Conservation (phyloP, 2,113 vertebrate species). For the Rhinoptilus africanus region DNA sequence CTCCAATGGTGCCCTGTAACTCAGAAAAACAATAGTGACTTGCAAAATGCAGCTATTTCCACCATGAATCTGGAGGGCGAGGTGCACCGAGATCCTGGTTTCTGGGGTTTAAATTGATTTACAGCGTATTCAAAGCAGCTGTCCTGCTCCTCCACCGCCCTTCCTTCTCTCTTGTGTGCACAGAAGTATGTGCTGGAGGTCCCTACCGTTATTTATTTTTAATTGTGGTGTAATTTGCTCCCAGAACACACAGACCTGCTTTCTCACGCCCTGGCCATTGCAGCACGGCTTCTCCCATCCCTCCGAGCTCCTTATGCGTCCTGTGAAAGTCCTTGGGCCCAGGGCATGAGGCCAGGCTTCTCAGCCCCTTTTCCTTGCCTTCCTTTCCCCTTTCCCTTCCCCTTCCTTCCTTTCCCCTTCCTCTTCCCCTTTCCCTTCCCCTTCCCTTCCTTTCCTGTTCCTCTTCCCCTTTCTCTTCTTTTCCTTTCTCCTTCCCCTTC, state of each 20-base stretch:
- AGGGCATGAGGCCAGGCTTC: not conserved
- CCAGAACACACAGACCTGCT: not conserved
- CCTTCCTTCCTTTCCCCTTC: not conserved
- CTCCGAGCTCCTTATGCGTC: not conserved
- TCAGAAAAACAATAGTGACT: not conserved
- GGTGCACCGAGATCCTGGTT: not conserved
- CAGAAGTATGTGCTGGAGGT: not conserved
- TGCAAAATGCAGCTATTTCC: not conserved
- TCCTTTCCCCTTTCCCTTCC: not conserved
- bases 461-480: not conserved
- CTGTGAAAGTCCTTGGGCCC: not conserved
- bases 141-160: not conserved
- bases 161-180: not conserved
- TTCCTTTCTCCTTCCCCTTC: too few relatives aligned
- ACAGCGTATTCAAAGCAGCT: not conserved
- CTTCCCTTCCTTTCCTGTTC: not conserved
- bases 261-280: rapidly evolving
- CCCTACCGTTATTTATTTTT: not conserved
- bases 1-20: not conserved
- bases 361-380: not conserved
- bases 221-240: not conserved
- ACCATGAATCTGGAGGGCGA: not conserved
- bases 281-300: not conserved
- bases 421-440: not conserved
- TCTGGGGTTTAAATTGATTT: not conserved